phyloP scores from a whole-genome alignment of 2,888 invertebrate species.

The Nephrocerus scutellatus region DNA sequence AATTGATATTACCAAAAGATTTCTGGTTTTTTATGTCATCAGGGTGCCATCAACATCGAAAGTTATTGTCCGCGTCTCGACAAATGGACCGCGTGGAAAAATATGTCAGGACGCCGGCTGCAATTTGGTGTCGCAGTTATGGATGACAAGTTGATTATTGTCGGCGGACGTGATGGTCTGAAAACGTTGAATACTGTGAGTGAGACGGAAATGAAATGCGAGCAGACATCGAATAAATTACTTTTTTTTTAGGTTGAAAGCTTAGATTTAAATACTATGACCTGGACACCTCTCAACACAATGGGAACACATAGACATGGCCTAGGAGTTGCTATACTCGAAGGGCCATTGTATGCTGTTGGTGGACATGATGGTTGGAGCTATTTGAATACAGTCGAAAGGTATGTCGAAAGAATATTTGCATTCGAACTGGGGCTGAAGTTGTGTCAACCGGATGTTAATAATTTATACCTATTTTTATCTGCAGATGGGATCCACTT shows the following conservation, averaged over 20 bases:
- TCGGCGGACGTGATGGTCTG: conserved; percentile 86
- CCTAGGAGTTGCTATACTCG: conserved; percentile 68
- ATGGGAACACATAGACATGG: conserved; percentile 88
- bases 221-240: too few relatives aligned
- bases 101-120: conserved; percentile 55
- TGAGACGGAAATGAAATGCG: too few relatives aligned
- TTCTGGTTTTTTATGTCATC: not conserved
- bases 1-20: too few relatives aligned
- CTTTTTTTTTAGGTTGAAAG: conserved; percentile 67
- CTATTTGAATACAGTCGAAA: conserved; percentile 86
- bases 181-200: conserved; percentile 83
- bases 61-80: conserved; percentile 56
- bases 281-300: conserved; percentile 74
- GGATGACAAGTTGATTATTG: conserved; percentile 72
- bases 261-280: conserved; percentile 71
- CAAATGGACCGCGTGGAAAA: conserved; percentile 45
- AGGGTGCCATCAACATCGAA: conserved; percentile 82
- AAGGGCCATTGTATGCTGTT: conserved; percentile 81
- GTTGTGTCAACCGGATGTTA: not conserved
- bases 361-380: conserved; percentile 87
- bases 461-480: not conserved
- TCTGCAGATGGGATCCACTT: conserved; percentile 73
- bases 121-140: conserved; percentile 89
- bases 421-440: not conserved
- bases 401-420: conserved; percentile 36